A percentile compares a stretch with the other conserved stretches of the same genome.
These are phyloP conservation scores for Vanessa tameamea DNA, from an alignment of 1,140 invertebrate genomes.

Conservation along the genomic window DNA sequence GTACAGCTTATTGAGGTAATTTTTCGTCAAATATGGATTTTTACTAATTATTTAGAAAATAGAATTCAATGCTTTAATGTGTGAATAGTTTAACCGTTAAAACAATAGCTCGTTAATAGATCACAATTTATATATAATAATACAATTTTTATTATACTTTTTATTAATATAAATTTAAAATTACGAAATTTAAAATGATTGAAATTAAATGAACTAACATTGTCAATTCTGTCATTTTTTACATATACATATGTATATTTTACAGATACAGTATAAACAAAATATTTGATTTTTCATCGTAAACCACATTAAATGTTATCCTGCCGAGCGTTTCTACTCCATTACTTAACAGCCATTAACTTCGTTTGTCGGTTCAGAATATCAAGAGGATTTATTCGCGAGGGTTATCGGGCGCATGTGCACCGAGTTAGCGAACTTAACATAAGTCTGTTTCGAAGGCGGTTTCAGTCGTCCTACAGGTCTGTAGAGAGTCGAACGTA, in stretches of 20 bases:
- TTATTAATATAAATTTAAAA: too few species aligned
- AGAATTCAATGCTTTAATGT: too few species aligned
- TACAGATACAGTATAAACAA: neutral
- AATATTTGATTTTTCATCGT: constrained; percentile 11
- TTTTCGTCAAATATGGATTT: too few species aligned
- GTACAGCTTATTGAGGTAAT: too few species aligned
- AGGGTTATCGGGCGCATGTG: constrained; percentile 65
- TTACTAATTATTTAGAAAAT: too few species aligned
- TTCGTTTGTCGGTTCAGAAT: constrained; percentile 36
- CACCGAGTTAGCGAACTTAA: constrained; percentile 51
- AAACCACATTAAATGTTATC: constrained; percentile 28
- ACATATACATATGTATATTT: neutral
- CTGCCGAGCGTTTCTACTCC: constrained; percentile 32
- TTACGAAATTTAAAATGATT: too few species aligned
- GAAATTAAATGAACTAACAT: too few species aligned
- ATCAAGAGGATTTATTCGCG: constrained; percentile 38
- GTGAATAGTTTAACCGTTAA: too few species aligned
- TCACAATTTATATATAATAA: too few species aligned
- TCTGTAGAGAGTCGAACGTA: constrained; percentile 55
- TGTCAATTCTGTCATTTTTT: too few species aligned
- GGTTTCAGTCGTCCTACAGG: constrained; percentile 54
- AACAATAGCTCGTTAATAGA: too few species aligned
- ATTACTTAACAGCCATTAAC: constrained; percentile 35
- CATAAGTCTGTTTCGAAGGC: constrained; percentile 35
- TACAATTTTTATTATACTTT: too few species aligned